Percentiles rank a stretch among this genome's conserved stretches.
Conservation (phyloP, 2,113 vertebrate genomes). For the Pteropus alecto region DNA sequence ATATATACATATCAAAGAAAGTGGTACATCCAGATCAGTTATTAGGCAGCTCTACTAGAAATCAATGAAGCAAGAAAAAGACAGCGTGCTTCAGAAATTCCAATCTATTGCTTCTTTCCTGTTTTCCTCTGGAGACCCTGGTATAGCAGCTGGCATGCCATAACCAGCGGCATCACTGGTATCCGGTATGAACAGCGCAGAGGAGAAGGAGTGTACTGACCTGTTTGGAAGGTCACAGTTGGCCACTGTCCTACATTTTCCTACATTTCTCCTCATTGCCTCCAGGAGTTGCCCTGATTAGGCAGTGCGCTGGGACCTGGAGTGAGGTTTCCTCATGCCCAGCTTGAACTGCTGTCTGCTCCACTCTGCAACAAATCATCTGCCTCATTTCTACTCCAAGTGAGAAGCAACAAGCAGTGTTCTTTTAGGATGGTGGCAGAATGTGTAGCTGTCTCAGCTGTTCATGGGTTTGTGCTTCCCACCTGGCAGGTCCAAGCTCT, state of each 20-base stretch:
- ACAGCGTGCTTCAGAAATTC: background rate
- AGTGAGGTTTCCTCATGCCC: background rate
- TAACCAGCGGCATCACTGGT: rapidly evolving
- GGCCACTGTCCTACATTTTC: background rate
- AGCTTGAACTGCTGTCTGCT: background rate
- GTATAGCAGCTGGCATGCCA: no score
- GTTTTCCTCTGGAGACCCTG: background rate
- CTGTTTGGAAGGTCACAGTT: background rate
- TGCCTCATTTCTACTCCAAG: background rate
- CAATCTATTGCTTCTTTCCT: background rate
- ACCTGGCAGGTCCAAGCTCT: background rate
- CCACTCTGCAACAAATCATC: background rate
- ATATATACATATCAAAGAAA: background rate
- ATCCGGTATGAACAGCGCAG: background rate
- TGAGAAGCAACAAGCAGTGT: background rate
- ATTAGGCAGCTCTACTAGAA: background rate
- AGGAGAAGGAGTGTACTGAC: background rate
- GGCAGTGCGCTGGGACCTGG: background rate
- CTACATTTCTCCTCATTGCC: background rate
- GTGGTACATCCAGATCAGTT: background rate
- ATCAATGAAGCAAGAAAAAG: background rate
- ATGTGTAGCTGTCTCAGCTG: background rate
- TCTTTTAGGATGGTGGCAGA: background rate
- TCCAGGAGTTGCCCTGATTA: background rate
- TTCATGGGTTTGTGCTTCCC: background rate